These are phyloP conservation scores for Arvicanthis niloticus DNA, from an alignment of 2,113 vertebrate genomes.

Conservation along the genomic window DNA sequence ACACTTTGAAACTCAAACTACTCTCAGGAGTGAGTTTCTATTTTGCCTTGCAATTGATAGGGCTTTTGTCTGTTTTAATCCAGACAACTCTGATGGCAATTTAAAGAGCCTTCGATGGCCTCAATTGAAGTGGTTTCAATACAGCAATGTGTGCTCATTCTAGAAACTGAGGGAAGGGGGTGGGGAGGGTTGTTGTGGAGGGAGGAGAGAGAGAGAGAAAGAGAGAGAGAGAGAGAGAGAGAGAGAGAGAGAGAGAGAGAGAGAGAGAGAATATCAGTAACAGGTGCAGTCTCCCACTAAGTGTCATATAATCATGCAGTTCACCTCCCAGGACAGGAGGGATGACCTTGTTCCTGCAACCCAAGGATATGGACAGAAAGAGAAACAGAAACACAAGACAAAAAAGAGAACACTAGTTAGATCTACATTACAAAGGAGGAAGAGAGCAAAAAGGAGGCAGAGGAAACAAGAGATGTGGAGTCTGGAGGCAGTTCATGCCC, in stretches of 20 bases:
- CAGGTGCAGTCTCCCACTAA: neutral
- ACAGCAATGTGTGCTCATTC: neutral
- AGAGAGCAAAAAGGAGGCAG: neutral
- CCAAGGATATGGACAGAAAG: neutral
- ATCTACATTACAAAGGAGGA: neutral
- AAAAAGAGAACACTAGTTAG: neutral
- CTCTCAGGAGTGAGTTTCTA: neutral
- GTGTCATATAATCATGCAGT: too few species aligned
- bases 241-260: neutral
- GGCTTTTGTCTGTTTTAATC: constrained; percentile 20
- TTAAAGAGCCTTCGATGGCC: constrained; percentile 24
- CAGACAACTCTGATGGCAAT: neutral
- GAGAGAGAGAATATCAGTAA: neutral
- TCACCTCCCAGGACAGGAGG: neutral
- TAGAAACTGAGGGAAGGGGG: neutral
- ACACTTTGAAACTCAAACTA: neutral
- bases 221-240: too few species aligned
- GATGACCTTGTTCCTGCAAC: neutral
- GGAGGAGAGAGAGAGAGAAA: neutral
- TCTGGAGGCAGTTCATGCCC: neutral
- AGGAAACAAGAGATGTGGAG: neutral
- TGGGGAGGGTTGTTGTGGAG: neutral
- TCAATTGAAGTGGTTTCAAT: neutral
- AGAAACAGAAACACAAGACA: neutral
- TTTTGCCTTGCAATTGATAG: neutral